Percentiles rank a stretch among this genome's conserved stretches.
phyloP scores from a whole-genome alignment of 2,888 invertebrate species.

The Polydrusus pterygomalis region DNA sequence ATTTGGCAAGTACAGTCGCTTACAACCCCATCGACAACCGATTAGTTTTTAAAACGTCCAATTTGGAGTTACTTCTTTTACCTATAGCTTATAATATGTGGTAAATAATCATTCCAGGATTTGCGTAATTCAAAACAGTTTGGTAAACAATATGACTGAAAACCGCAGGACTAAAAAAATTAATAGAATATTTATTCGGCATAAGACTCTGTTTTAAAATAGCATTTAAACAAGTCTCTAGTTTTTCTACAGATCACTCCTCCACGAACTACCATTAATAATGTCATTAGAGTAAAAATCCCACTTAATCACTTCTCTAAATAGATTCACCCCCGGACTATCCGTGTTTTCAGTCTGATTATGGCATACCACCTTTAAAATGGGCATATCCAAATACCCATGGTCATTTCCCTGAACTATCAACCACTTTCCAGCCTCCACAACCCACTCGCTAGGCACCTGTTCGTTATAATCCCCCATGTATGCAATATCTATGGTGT shows the following conservation, averaged over 20 bases:
- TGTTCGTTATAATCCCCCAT: constrained; percentile 57
- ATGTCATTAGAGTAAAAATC: constrained; percentile 67
- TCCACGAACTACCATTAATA: constrained; percentile 2
- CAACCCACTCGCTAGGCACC: constrained; percentile 67
- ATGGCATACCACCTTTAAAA: constrained; percentile 73
- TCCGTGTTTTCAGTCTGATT: constrained; percentile 72
- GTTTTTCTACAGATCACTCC: constrained; percentile 58
- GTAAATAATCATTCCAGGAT: no score
- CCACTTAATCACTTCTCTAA: constrained; percentile 72
- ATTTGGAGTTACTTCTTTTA: no score
- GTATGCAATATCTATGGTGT: constrained; percentile 57
- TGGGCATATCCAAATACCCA: constrained; percentile 9
- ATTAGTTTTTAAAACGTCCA: no score
- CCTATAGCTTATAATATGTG: no score
- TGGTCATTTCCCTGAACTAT: constrained; percentile 61
- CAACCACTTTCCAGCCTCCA: constrained; percentile 71
- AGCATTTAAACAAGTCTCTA: neutral
- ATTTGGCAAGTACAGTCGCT: no score
- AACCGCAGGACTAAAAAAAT: no score
- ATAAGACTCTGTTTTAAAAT: no score
- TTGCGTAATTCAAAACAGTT: no score
- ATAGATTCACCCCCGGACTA: constrained; percentile 75
- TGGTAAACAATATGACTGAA: no score
- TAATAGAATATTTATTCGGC: no score
- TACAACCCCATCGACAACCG: no score